Base-by-base conservation (phyloP, 2,113 vertebrate species). In the Rhinichthys klamathensis region DNA sequence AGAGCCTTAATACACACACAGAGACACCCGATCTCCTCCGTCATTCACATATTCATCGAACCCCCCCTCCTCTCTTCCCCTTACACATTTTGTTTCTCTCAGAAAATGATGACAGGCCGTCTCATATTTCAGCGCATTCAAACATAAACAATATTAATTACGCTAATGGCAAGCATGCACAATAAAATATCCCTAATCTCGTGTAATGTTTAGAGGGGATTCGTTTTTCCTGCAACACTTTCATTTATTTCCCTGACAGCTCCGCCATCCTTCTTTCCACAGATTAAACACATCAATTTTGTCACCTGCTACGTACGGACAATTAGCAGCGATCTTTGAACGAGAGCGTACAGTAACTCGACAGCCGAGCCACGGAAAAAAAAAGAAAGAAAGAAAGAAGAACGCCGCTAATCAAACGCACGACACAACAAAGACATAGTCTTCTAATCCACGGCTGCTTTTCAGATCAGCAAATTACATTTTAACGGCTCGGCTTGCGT, bases 391-490 rank as follows among this genome's bases (percentile, higher is more conserved):
- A 85, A 89, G 13, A 49, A 75, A 21, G 41, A 75, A 32, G 44
- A 49, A 85, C 6, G 67, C 49, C 72, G 49, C 86, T 90, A 88
- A 91, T 87, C 88, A 88, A 91, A 91, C 85, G 80, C 87, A 83
- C 78, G 32, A 83, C 87, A 58, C 86, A 91, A 89, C 87, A 90
- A 87, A 88, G 80, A 80, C 30, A 44, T 46, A 23, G 41, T n/a
- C 79, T 81, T 85, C 87, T 90, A 91, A 74, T 85, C 74, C 69
- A 65, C 18, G 32, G 83, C 89, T 89, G 90, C 89, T 91, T 91
- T 91, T 92, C 86, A 89, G 86, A 89, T 89, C 89, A 85, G 91
- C 89, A 93, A 93, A 93, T 89, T 89, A 89, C 44, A 84, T 91
- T 94, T 92, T 94, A 93, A 91, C 89, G 88, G 87, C 91, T 86